phyloP scores from a whole-genome alignment of 1,140 invertebrate genomes.

The Cydia pomonella region DNA sequence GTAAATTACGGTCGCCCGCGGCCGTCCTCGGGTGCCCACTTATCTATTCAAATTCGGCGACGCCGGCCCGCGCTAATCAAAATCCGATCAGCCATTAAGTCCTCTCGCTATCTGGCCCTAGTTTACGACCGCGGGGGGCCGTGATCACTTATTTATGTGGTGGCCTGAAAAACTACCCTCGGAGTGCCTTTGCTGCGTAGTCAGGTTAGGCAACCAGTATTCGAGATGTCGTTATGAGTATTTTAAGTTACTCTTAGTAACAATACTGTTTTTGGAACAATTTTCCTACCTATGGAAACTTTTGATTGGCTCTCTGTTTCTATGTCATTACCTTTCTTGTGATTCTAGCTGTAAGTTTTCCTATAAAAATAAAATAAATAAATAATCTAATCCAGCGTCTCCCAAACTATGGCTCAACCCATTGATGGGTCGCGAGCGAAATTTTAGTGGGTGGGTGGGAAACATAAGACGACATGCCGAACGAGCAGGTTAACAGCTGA shows the following conservation, averaged over 20 bases:
- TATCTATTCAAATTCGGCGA: conserved; percentile 79
- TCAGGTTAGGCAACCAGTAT: conserved; percentile 20
- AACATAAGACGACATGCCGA: too few species aligned
- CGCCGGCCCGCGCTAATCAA: conserved; percentile 78
- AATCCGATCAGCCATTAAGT: conserved; percentile 80
- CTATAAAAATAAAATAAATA: too few species aligned
- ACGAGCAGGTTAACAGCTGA: too few species aligned
- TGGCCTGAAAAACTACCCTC: conserved; percentile 74
- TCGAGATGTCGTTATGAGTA: not conserved
- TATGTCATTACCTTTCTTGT: too few species aligned
- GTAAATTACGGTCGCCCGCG: conserved; percentile 77
- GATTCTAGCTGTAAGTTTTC: too few species aligned
- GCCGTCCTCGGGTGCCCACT: conserved; percentile 74
- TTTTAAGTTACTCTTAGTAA: not conserved
- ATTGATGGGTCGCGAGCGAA: too few species aligned
- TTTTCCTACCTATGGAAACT: too few species aligned
- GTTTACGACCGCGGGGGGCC: conserved; percentile 69
- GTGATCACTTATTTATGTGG: conserved; percentile 76
- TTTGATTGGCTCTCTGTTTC: too few species aligned
- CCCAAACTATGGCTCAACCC: too few species aligned
- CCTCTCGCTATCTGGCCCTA: conserved; percentile 75
- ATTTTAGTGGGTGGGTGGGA: too few species aligned
- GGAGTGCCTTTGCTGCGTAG: conserved; percentile 34
- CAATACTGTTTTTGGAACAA: too few species aligned
- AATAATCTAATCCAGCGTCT: too few species aligned